Conservation (phyloP, 2,888 invertebrate genomes). For the Drosophila imparisetae region DNA sequence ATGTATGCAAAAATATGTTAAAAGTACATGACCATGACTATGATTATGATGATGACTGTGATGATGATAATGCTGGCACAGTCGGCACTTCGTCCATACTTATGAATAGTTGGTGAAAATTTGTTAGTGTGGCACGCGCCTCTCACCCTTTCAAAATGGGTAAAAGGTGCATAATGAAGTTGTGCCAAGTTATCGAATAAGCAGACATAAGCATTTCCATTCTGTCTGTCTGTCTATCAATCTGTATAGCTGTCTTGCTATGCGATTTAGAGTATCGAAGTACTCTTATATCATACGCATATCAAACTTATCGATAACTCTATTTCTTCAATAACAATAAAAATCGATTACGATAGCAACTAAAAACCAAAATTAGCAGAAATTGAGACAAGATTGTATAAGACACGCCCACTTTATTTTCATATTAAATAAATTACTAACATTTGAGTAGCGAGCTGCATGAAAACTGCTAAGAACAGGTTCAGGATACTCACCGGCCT, state of each 20-base stretch:
- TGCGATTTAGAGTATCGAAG: too few species aligned
- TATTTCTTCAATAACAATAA: not conserved
- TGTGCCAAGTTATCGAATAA: not conserved
- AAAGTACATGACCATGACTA: constrained; percentile 33
- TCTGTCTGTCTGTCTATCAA: not conserved
- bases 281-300: not conserved
- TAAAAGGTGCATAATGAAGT: not conserved
- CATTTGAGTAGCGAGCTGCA: not conserved
- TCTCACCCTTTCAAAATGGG: not conserved
- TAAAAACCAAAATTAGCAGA: not conserved
- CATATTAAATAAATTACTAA: not conserved
- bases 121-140: constrained; percentile 63
- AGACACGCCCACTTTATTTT: rapidly evolving
- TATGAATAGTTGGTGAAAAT: constrained; percentile 62
- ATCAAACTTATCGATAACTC: not conserved
- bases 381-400: not conserved
- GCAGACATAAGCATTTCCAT: not conserved
- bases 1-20: constrained; percentile 68
- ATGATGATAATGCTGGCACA: constrained; percentile 32
- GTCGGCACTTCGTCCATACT: constrained; percentile 22
- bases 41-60: constrained; percentile 28
- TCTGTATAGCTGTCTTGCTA: not conserved
- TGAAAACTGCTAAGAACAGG: not conserved
- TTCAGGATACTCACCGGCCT: too few species aligned
- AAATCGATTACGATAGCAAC: not conserved